Base-by-base conservation (phyloP, 1,140 invertebrate genomes). In the Drosophila bifasciata region DNA sequence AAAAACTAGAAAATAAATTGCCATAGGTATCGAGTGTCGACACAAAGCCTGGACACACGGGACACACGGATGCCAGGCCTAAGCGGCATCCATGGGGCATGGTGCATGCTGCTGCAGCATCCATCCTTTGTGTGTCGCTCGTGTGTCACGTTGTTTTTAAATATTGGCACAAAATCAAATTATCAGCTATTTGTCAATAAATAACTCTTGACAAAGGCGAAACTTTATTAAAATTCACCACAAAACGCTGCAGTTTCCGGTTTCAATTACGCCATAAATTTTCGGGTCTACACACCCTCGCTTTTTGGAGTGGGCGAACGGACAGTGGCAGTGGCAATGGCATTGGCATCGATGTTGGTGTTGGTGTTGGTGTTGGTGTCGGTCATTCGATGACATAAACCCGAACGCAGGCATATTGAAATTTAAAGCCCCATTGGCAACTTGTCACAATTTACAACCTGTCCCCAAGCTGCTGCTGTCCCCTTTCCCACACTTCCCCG, bases 171-270 rank as follows among this genome's bases (percentile, higher is more conserved):
- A 78, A 86, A 88, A 86, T 86, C 83, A 86, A 86, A 86, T 86
- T 86, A 86, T 88, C 83, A 56, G 83, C 83, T 75, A 86, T 88
- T 88, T 86, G 83, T 88, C 83, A 86, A 86, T 86, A 86, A 86
- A 86, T 86, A 83, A 88, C 70, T 83, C 59, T 36, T 46, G 51
- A 77, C 79, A 89, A 89, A 79, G 84, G 71, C 67, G 52, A 83
- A 68, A 88, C 79, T 84, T 84, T 89, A 88, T 89, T 88, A 89
- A 88, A 88, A 88, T 89, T 89, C 84, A 73, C 84, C 84, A 84
- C 83, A 89, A 84, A 88, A 76, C 83, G 72, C 76, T 79, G 84
- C 76, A 79, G 85, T 89, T 88, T 89, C 79, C 76, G 79, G 76
- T 84, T 88, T 88, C 84, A 89, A 88, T 88, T 89, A 89, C 79